Base-by-base conservation (phyloP, 2,797 vertebrate genomes). In the Phylloscopus collybita region DNA sequence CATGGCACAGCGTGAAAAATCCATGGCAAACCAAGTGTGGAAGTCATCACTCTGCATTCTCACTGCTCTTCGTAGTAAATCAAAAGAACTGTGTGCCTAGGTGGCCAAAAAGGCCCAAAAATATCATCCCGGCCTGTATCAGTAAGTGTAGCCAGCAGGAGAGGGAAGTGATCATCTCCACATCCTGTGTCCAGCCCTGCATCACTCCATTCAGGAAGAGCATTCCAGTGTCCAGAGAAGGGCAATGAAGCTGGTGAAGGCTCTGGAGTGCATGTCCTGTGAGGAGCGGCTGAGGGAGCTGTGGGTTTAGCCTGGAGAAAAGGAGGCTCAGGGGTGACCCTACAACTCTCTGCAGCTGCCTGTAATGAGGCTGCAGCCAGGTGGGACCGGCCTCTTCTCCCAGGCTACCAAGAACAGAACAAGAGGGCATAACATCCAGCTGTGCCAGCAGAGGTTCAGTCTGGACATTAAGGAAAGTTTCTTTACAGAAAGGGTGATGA, bases 41-140 rank as follows among this genome's bases (percentile, higher is more conserved):
- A 50, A 72, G 15, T 6, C 54, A n/a, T 34, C 0, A 0, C 32
- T 57, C 18, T 9, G 10, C 0, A 0, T 29, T 29, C 29, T 42
- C 18, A 7, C 7, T 2, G 7, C 36, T 3, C 34, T 67, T 21
- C 7, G n/a, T 2, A 62, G 27, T 9, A 30, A 42, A 34, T 34
- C 34, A 36, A 27, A 72, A 76, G 8, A 30, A 62, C 12, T 1
- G 4, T 0, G 65, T 32, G 36, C 9, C 18, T 12, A 53, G 7
- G 34, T 5, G 9, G 30, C 34, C 29, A 49, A 38, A 49, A 84
- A 65, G 30, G 6, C 10, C n/a, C 22, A 38, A 38, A 38, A 38
- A 1, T 23, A 25, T 13, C n/a, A 60, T 27, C 26, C 26, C 32
- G 34, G 18, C 12, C 15, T 53, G 30, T 20, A 11, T 27, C 30